These are phyloP conservation scores for Glandiceps talaboti DNA, from an alignment of 53 echinoderm and acorn worm genomes.

Conservation along the genomic window DNA sequence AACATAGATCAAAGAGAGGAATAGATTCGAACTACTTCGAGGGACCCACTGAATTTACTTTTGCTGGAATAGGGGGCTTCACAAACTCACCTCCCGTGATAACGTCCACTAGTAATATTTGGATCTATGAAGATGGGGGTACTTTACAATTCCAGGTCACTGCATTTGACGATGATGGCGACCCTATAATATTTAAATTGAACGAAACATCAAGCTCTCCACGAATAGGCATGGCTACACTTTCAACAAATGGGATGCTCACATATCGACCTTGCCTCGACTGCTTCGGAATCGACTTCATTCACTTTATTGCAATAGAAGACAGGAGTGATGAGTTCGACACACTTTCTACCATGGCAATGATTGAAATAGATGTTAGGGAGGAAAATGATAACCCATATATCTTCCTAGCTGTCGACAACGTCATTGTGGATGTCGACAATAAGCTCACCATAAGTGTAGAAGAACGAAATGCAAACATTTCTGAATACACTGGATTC, in stretches of 20 bases:
- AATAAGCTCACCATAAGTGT: background rate
- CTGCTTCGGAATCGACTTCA: slow-evolving; percentile 16
- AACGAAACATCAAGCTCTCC: background rate
- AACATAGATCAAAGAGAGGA: background rate
- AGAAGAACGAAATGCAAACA: slow-evolving; percentile 12
- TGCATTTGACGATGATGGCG: background rate
- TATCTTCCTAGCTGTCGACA: slow-evolving; percentile 7
- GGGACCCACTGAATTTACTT: background rate
- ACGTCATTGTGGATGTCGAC: background rate
- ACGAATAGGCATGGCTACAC: slow-evolving; percentile 8
- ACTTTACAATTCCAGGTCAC: background rate
- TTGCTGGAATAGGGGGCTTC: background rate
- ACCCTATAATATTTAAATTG: background rate
- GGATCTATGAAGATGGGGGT: background rate
- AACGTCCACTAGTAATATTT: background rate
- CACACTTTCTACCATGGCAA: slow-evolving; percentile 6
- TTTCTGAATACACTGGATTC: slow-evolving; percentile 26
- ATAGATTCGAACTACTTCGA: background rate
- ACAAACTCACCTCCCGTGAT: background rate
- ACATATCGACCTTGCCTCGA: slow-evolving; percentile 31
- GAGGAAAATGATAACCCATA: slow-evolving; percentile 24
- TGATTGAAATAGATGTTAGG: slow-evolving; percentile 6
- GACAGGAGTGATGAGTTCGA: slow-evolving; percentile 4
- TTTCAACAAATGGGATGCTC: slow-evolving; percentile 14
- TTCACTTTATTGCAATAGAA: slow-evolving; percentile 7